Evolutionary conservation across 2,888 invertebrate species (phyloP), one percentile per base, ranked within the genome.

Genomic region (Diarsia mendica): DNA sequence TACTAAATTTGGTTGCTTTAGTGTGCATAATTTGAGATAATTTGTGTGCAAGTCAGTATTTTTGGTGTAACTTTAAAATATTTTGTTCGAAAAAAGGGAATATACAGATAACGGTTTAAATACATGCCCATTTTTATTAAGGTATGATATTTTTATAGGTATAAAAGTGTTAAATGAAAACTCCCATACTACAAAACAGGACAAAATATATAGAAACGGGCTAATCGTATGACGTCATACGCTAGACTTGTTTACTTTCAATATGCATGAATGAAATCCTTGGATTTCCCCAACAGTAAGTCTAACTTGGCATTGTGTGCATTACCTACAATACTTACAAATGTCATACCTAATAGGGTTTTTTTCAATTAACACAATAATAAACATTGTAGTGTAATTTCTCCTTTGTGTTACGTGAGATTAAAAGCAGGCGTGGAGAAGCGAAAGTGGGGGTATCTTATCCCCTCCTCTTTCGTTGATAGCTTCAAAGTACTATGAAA

Each of bases 201-300:
- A 77, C 75, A 85, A 79, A 68, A 48, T 5, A 39, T 67, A 80
- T 77, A 72, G 79, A 81, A 87, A 84, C 61, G 58, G 55, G 28
- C 67, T 58, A 75, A 69, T 71, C 69, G n/a, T 75, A 67, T 67
- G 80, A 88, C 88, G 88, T 88, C 88, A 90, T 77, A 80, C 90
- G 86, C 91, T 69, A 93, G 84, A 89, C 89, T 90, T 92, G 91
- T 93, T 94, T 92, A 90, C 91, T 92, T 92, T 91, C 88, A 90
- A 90, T 88, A 86, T 91, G 89, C 88, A 92, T 95, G 93, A 94
- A 94, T 94, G 94, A 93, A 94, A 92, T 90, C 92, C 93, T 93
- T 92, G 94, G 93, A 90, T 93, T 92, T 93, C 89, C 87, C 91
- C 89, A 89, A 86, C 85, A 77, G 75, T 74, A 58, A 55, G 53